These are phyloP conservation scores for Ancistrus triradiatus DNA, from an alignment of 2,113 vertebrate genomes.

Conservation along the genomic window DNA sequence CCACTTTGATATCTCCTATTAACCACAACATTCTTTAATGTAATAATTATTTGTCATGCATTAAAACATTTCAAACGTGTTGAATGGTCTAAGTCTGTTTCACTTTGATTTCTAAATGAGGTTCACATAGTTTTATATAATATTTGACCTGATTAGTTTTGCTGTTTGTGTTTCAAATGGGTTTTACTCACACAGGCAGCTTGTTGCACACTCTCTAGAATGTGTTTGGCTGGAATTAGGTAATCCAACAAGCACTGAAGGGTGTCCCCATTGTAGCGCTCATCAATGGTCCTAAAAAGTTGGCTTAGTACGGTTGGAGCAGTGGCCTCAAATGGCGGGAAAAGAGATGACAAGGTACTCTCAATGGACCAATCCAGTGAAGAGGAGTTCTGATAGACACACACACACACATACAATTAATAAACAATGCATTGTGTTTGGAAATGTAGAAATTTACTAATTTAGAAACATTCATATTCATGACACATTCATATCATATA, in stretches of 20 bases:
- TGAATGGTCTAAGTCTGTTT: too few relatives aligned
- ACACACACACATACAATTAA: not conserved
- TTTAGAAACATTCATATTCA: too few relatives aligned
- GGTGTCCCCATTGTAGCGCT: slow-evolving; percentile 81
- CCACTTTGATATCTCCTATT: not conserved
- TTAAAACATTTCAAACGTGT: too few relatives aligned
- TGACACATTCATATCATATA: too few relatives aligned
- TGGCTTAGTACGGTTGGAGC: slow-evolving; percentile 85
- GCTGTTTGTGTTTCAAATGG: not conserved
- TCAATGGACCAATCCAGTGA: slow-evolving; percentile 87
- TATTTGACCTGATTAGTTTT: not conserved
- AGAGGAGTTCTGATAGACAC: slow-evolving; percentile 68
- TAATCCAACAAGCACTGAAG: slow-evolving; percentile 87
- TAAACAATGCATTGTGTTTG: not conserved
- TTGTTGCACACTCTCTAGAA: slow-evolving; percentile 86
- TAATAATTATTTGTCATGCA: not conserved
- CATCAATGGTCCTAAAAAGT: slow-evolving; percentile 87
- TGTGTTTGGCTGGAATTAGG: slow-evolving; percentile 87
- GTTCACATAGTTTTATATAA: too few relatives aligned
- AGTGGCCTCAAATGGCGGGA: slow-evolving; percentile 85
- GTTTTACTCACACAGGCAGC: slow-evolving; percentile 84
- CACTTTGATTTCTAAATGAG: not conserved
- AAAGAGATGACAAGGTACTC: slow-evolving; percentile 79
- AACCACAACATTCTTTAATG: not conserved
- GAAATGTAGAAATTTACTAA: too few relatives aligned